A percentile compares a stretch with the other conserved stretches of the same genome.
These are phyloP conservation scores for Acanthurus lineatus DNA, from an alignment of 2,797 vertebrate species.

Conservation along the genomic window DNA sequence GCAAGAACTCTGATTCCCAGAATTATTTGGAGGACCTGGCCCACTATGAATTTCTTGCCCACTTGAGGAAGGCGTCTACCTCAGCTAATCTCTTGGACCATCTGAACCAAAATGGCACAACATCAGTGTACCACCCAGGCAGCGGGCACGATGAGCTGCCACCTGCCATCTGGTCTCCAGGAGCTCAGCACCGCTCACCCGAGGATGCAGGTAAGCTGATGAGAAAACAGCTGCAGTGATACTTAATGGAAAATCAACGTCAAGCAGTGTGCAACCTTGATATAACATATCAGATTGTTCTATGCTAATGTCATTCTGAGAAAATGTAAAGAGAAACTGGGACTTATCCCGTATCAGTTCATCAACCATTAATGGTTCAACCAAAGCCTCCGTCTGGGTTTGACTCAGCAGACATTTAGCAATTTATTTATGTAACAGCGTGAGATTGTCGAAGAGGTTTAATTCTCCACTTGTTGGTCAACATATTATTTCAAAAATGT, in stretches of 20 bases:
- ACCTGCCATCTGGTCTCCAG: constrained; percentile 83
- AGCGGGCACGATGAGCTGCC: constrained; percentile 74
- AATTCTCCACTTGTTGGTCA: background rate
- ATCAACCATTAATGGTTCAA: background rate
- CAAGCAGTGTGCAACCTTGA: background rate
- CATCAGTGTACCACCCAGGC: constrained; percentile 55
- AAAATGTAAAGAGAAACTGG: constrained; percentile 12
- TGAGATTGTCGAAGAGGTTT: background rate
- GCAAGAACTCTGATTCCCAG: constrained; percentile 77
- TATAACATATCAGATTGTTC: constrained; percentile 25
- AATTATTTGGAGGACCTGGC: constrained; percentile 78
- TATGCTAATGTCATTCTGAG: constrained; percentile 22
- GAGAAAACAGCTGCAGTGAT: background rate
- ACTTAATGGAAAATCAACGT: background rate
- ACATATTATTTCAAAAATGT: background rate
- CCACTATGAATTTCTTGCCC: constrained; percentile 81
- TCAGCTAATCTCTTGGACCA: constrained; percentile 68
- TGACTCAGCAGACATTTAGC: background rate
- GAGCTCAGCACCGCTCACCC: constrained; percentile 76
- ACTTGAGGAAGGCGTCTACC: constrained; percentile 79
- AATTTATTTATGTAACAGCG: background rate
- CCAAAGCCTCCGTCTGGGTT: background rate
- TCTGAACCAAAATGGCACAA: constrained; percentile 74
- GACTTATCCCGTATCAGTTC: background rate
- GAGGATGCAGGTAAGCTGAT: constrained; percentile 76